Evolutionary conservation across 2,113 vertebrate species (phyloP).

Genomic region (Stigmatopora argus): DNA sequence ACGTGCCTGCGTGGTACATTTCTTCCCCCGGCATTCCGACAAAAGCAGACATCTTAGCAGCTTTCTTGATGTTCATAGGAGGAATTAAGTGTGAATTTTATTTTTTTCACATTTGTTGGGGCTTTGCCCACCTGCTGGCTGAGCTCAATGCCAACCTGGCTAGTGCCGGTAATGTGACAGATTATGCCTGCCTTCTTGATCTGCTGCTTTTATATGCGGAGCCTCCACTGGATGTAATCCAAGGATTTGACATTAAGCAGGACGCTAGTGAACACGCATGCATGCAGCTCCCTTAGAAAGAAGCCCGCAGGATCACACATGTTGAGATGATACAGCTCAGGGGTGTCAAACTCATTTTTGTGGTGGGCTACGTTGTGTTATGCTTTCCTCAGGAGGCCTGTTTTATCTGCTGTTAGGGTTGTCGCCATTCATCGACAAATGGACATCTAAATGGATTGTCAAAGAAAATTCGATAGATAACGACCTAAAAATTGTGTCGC

Average conservation of each 20-base stretch:
- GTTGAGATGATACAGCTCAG: no score
- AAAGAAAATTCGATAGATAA: no score
- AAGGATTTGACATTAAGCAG: constrained; percentile 52
- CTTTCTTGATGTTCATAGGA: constrained; percentile 1
- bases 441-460: no score
- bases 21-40: constrained; percentile 13
- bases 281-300: constrained; percentile 19
- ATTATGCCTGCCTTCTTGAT: constrained; percentile 62
- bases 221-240: constrained; percentile 65
- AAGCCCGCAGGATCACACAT: constrained; percentile 1
- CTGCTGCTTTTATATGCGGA: constrained; percentile 47
- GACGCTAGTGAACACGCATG: constrained; percentile 23
- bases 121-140: constrained; percentile 28
- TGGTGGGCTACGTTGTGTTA: background rate
- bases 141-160: constrained; percentile 23
- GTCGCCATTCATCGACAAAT: no score
- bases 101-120: background rate
- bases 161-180: constrained; percentile 54
- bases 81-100: constrained; percentile 32
- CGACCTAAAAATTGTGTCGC: no score
- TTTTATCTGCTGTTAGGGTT: no score
- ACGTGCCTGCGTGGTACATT: constrained; percentile 14
- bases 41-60: constrained; percentile 8
- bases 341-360: background rate
- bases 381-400: no score